Evolutionary conservation across 2,888 invertebrate species (phyloP).

Genomic region (Piscicola geometra): DNA sequence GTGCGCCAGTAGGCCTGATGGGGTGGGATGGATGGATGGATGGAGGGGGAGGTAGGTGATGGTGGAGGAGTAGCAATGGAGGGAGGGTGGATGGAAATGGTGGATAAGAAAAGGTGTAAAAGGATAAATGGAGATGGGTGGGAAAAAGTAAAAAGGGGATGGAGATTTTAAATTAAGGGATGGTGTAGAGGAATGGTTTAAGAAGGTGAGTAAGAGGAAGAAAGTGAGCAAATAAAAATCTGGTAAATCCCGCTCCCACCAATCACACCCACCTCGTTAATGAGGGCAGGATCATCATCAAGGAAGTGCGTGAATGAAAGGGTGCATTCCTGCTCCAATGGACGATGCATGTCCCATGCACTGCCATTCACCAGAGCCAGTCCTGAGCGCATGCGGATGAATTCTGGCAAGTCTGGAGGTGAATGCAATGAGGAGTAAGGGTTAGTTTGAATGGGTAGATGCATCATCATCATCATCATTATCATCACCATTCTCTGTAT

Average conservation of each 20-base stretch:
- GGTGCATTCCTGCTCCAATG: constrained; percentile 65
- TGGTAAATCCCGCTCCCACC: too few relatives aligned
- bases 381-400: constrained; percentile 67
- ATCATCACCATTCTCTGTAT: too few relatives aligned
- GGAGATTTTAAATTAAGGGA: too few relatives aligned
- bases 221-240: too few relatives aligned
- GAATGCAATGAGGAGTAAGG: too few relatives aligned
- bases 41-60: neutral
- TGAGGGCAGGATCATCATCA: constrained; percentile 56
- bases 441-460: too few relatives aligned
- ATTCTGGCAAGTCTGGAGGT: constrained; percentile 69
- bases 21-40: neutral
- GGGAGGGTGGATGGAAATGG: neutral
- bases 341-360: constrained; percentile 89
- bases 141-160: neutral
- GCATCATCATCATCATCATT: too few relatives aligned
- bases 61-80: neutral
- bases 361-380: constrained; percentile 75
- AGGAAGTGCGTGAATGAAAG: constrained; percentile 65
- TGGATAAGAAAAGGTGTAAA: neutral
- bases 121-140: too few relatives aligned
- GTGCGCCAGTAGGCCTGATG: constrained; percentile 78
- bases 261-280: constrained; percentile 51
- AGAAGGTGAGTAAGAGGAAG: too few relatives aligned
- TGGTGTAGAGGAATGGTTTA: too few relatives aligned